Evolutionary conservation across 1,140 invertebrate genomes (phyloP).

Genomic region (Achatina immaculata): DNA sequence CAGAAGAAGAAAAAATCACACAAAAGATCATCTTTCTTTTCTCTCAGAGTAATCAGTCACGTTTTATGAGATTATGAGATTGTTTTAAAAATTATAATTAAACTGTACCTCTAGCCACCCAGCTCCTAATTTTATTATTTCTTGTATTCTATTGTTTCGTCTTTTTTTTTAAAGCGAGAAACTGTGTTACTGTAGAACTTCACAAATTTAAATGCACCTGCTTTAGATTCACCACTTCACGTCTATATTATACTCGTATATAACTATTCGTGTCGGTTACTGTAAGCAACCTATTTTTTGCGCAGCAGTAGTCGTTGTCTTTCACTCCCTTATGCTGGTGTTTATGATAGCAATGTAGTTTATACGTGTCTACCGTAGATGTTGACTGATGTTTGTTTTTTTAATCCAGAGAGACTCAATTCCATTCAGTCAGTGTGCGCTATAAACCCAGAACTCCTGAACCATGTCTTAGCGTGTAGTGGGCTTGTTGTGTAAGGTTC

Average conservation of each 20-base stretch:
- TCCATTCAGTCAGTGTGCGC: too few species aligned
- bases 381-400: not conserved
- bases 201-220: not conserved
- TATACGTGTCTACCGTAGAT: not conserved
- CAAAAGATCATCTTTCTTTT: too few species aligned
- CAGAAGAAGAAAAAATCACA: too few species aligned
- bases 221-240: not conserved
- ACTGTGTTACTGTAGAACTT: not conserved
- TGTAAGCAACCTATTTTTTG: constrained; percentile 9
- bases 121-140: too few species aligned
- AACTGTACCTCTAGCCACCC: not conserved
- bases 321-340: constrained; percentile 3
- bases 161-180: not conserved
- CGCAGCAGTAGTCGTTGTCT: not conserved
- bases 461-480: too few species aligned
- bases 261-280: not conserved
- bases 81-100: too few species aligned
- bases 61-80: too few species aligned
- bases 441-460: too few species aligned
- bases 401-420: too few species aligned
- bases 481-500: too few species aligned
- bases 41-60: too few species aligned
- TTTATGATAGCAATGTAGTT: not conserved
- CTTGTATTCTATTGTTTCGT: not conserved
- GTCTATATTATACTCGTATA: constrained; percentile 1